Base-by-base conservation (phyloP, 2,113 vertebrate species). In the Chaenogobius annularis region DNA sequence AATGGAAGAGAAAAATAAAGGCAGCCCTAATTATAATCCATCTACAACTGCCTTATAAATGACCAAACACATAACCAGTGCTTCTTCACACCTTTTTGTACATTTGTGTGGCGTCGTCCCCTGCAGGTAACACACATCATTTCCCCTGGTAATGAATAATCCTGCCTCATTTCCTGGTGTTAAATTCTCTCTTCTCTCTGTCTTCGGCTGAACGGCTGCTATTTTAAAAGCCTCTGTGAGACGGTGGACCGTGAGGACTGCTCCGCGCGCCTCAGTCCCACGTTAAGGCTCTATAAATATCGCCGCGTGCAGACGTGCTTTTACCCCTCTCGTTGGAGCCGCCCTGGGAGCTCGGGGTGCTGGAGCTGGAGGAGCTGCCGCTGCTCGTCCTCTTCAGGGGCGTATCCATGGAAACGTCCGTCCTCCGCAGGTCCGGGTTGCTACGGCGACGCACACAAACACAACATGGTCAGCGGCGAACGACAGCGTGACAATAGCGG, bases 341-440 rank as follows among this genome's bases (percentile, higher is more conserved):
- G 0, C 95, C 96, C 72, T 98, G 96, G 67, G 97, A 99, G 84
- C 96, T 97, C 10, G 97, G 96, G 17, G 95, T 98, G 93, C 96
- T 98, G 87, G 98, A 99, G 87, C 96, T 98, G 91, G 98, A 98
- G 37, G 97, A 97, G 80, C 96, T 99, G 88, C 96, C 96, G 0
- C 97, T 99, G 94, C 96, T 98, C 50, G 95, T 96, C 89, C 96
- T 95, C 91, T 97, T 98, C 81, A 98, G 85, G 1, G 95, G 93
- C 37, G 94, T 94, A 55, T 99, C 98, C 89, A 96, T 81, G 70
- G 95, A 72, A 17, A 96, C 79, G 84, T 98, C 96, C 0, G 94
- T 93, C 88, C 95, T 94, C 77, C 96, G 92, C 88, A 99, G 93
- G 91, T 99, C 97, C 0, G 97, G 98, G 89, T 99, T 99, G 91